A percentile compares a stretch with the other conserved stretches of the same genome.
These are phyloP conservation scores for Leucoraja erinaceus DNA, from an alignment of 2,113 vertebrate species.

Conservation along the genomic window DNA sequence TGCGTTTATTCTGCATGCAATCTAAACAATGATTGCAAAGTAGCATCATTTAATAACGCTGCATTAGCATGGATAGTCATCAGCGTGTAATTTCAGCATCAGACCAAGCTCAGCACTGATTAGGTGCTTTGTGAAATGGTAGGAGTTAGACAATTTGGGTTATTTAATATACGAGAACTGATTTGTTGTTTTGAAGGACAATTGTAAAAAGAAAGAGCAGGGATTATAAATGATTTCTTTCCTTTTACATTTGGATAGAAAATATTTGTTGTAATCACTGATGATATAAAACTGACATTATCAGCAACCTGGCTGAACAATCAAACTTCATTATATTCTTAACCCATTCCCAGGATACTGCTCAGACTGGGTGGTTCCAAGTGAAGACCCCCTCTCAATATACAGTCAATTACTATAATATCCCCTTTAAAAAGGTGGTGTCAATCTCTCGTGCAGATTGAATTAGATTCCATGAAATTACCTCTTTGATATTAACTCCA, in stretches of 20 bases:
- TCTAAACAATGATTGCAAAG: conserved; percentile 16
- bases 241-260: neutral
- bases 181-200: neutral
- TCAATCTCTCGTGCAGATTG: neutral
- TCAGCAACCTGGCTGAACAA: neutral
- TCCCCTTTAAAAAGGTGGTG: neutral
- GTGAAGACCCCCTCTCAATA: neutral
- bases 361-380: neutral
- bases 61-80: neutral
- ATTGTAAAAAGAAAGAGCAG: neutral
- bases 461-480: conserved; percentile 26
- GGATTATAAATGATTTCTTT: neutral
- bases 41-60: conserved; percentile 7
- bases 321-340: neutral
- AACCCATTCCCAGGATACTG: neutral
- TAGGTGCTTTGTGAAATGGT: neutral
- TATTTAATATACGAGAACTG: conserved; percentile 1
- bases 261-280: neutral
- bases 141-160: neutral
- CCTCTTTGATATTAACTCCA: neutral
- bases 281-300: neutral
- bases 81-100: neutral
- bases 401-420: neutral
- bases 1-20: neutral
- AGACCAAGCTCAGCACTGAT: conserved; percentile 8